Evolutionary conservation across 2,797 vertebrate genomes (phyloP).

Genomic region (Sebastes cheni): DNA sequence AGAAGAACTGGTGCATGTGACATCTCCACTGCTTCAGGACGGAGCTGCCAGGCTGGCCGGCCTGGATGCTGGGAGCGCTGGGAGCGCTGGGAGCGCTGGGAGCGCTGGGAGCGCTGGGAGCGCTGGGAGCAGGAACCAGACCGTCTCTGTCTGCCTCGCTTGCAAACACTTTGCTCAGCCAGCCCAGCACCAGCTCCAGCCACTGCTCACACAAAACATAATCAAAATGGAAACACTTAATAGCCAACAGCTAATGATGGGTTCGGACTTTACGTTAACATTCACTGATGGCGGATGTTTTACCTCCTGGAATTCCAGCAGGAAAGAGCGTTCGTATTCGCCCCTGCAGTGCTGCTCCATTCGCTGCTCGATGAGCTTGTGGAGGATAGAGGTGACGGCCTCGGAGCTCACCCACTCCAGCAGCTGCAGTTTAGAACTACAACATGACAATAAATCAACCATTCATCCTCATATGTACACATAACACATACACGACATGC

Average conservation of each 20-base stretch:
- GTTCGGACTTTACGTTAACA: background rate
- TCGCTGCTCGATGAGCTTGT: conserved; percentile 92
- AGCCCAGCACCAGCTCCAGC: conserved; percentile 94
- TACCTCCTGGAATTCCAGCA: conserved; percentile 93
- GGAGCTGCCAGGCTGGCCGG: conserved; percentile 51
- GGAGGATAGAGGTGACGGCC: conserved; percentile 92
- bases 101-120: conserved; percentile 19
- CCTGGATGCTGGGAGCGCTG: conserved; percentile 38
- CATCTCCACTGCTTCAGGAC: conserved; percentile 93
- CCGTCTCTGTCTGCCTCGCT: conserved; percentile 70
- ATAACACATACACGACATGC: background rate
- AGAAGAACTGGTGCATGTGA: conserved; percentile 96
- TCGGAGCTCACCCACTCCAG: conserved; percentile 94
- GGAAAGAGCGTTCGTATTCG: conserved; percentile 94
- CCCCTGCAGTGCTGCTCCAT: conserved; percentile 94
- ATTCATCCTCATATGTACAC: background rate
- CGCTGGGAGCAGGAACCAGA: background rate
- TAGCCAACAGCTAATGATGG: background rate
- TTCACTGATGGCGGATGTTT: background rate
- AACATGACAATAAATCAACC: background rate
- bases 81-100: conserved; percentile 26
- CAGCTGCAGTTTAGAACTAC: conserved; percentile 89
- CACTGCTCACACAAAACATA: conserved; percentile 80
- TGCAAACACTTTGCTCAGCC: conserved; percentile 93
- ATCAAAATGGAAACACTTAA: background rate